These are phyloP conservation scores for Perca fluviatilis DNA, from an alignment of 2,113 vertebrate species.

Conservation along the genomic window DNA sequence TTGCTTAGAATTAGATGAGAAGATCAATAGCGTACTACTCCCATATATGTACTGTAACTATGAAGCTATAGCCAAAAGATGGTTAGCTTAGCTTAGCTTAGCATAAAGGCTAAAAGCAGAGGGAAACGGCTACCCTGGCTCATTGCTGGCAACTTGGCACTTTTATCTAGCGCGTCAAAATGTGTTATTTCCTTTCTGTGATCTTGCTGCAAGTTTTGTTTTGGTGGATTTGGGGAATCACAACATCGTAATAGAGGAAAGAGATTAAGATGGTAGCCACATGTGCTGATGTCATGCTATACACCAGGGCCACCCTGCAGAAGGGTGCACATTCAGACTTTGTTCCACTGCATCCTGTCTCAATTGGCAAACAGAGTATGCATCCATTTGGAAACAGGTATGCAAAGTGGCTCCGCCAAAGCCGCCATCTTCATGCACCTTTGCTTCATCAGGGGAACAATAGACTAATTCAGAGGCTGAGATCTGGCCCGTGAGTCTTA, in stretches of 20 bases:
- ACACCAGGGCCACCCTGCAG: constrained; percentile 1
- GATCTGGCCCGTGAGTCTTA: constrained; percentile 51
- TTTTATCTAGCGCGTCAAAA: not conserved
- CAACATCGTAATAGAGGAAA: constrained; percentile 33
- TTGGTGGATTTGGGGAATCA: constrained; percentile 39
- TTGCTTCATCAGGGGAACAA: constrained; percentile 74
- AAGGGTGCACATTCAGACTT: constrained; percentile 10
- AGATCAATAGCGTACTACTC: not conserved
- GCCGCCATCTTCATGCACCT: constrained; percentile 31
- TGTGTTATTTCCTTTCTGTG: constrained; percentile 13
- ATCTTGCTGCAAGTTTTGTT: constrained; percentile 31
- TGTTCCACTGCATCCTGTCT: constrained; percentile 30
- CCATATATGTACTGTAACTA: not conserved
- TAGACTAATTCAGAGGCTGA: constrained; percentile 75
- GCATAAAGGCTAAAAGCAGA: not conserved
- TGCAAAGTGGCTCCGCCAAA: constrained; percentile 12
- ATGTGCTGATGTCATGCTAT: constrained; percentile 51
- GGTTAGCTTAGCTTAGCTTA: constrained; percentile 16
- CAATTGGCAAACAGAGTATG: constrained; percentile 4
- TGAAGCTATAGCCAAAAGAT: not conserved
- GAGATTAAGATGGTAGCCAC: constrained; percentile 49
- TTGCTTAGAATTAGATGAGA: not conserved
- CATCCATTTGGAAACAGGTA: constrained; percentile 29
- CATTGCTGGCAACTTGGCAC: too few relatives aligned
- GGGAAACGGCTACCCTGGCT: not conserved